phyloP scores from a whole-genome alignment of 2,797 vertebrate genomes.

The Chaenodraco wilsoni region DNA sequence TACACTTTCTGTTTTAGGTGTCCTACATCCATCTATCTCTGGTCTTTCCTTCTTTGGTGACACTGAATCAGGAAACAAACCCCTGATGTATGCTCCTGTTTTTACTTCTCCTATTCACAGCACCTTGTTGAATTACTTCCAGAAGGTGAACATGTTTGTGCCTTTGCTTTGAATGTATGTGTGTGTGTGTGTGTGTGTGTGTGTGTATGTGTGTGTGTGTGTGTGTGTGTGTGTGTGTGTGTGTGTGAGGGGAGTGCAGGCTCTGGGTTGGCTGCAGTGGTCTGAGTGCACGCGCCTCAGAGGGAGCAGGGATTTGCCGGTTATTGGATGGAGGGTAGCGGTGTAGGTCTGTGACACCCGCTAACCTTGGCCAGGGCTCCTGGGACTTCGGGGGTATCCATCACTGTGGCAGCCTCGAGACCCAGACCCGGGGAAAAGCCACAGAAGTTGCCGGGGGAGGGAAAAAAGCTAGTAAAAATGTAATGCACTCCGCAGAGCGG shows the following conservation, averaged over 20 bases:
- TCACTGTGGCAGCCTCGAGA: conserved; percentile 87
- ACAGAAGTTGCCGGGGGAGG: conserved; percentile 88
- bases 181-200: too few species aligned
- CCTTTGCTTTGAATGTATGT: conserved; percentile 3
- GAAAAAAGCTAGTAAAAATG: conserved; percentile 97
- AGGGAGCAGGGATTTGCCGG: conserved; percentile 75
- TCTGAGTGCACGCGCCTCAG: conserved; percentile 47
- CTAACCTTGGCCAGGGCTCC: conserved; percentile 89
- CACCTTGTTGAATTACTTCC: conserved; percentile 12
- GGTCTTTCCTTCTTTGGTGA: neutral
- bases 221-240: conserved; percentile 6
- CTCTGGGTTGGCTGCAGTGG: conserved; percentile 9
- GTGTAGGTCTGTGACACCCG: conserved; percentile 84
- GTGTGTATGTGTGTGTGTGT: too few species aligned
- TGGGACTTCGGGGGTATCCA: conserved; percentile 87
- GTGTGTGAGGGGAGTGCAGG: conserved; percentile 14
- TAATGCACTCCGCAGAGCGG: conserved; percentile 99
- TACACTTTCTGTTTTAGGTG: neutral
- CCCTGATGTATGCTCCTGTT: neutral
- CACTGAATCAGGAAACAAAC: conserved; percentile 10
- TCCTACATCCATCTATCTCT: conserved; percentile 4
- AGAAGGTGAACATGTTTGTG: conserved; percentile 11
- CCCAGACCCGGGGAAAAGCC: conserved; percentile 80
- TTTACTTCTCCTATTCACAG: conserved; percentile 13
- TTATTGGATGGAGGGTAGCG: conserved; percentile 77